Conservation (phyloP, 2,113 vertebrate species). For the Macquaria ambigua region DNA sequence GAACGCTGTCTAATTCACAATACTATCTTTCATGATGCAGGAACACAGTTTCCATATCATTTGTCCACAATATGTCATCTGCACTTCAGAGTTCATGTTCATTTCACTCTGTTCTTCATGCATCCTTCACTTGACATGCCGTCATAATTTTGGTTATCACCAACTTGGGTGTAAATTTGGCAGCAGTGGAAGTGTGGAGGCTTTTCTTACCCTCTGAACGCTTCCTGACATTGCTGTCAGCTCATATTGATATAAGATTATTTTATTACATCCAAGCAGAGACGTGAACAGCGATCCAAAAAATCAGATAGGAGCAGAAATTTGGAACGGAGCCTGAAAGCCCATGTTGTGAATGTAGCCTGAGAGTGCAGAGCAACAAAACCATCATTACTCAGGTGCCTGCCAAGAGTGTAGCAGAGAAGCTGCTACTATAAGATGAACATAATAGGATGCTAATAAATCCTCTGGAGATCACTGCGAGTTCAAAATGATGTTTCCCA, state of each 20-base stretch:
- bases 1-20: background rate
- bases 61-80: background rate
- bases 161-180: slow-evolving; percentile 34
- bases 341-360: slow-evolving; percentile 37
- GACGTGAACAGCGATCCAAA: slow-evolving; percentile 27
- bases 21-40: background rate
- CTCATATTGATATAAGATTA: slow-evolving; percentile 17
- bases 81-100: background rate
- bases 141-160: slow-evolving; percentile 20
- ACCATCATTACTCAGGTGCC: slow-evolving; percentile 57
- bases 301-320: slow-evolving; percentile 27
- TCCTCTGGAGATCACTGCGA: slow-evolving; percentile 61
- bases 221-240: slow-evolving; percentile 34
- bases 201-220: slow-evolving; percentile 29
- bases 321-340: slow-evolving; percentile 49
- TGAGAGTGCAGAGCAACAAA: slow-evolving; percentile 41
- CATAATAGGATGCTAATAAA: slow-evolving; percentile 74
- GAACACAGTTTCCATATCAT: background rate
- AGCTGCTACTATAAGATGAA: slow-evolving; percentile 62
- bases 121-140: slow-evolving; percentile 9
- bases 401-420: slow-evolving; percentile 55
- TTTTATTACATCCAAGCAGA: slow-evolving; percentile 39
- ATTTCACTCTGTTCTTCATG: slow-evolving; percentile 11
- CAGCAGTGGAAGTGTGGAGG: background rate
- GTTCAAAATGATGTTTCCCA: slow-evolving; percentile 67